Conservation (phyloP, 2,797 vertebrate genomes). For the Anabacerthia variegaticeps region DNA sequence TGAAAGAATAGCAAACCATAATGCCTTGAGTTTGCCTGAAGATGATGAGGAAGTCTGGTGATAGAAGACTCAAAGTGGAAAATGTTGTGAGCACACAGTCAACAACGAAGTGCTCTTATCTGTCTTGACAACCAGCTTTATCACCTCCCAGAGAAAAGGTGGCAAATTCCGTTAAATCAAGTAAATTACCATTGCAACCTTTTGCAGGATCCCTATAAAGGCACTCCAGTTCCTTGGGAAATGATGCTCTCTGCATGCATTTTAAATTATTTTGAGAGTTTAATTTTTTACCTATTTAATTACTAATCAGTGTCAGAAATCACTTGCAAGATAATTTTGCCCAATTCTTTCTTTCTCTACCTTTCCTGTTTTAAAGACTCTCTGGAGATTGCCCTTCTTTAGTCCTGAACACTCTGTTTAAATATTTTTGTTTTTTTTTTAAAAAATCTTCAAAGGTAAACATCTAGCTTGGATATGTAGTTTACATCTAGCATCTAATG, state of each 20-base stretch:
- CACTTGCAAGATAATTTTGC: not conserved
- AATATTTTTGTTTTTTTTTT: not conserved
- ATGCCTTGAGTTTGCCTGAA: not conserved
- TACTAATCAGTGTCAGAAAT: not conserved
- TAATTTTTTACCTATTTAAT: not conserved
- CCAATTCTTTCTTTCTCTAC: not conserved
- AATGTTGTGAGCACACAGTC: not conserved
- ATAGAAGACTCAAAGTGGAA: not conserved
- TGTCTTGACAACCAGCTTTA: not conserved
- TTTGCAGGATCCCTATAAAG: not conserved
- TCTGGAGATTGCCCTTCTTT: not conserved
- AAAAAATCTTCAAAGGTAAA: not conserved
- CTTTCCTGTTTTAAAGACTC: not conserved
- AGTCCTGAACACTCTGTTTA: not conserved
- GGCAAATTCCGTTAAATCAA: conserved; percentile 25
- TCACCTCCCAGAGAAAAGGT: conserved; percentile 4
- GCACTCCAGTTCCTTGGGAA: not conserved
- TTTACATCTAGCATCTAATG: not conserved
- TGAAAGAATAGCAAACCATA: not conserved
- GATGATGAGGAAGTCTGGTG: not conserved
- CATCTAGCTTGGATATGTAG: not conserved
- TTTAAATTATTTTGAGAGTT: not conserved
- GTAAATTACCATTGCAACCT: not conserved
- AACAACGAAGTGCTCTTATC: conserved; percentile 14
- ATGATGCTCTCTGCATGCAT: not conserved